Base-by-base conservation (phyloP, 2,113 vertebrate genomes). In the Phrynosoma platyrhinos region DNA sequence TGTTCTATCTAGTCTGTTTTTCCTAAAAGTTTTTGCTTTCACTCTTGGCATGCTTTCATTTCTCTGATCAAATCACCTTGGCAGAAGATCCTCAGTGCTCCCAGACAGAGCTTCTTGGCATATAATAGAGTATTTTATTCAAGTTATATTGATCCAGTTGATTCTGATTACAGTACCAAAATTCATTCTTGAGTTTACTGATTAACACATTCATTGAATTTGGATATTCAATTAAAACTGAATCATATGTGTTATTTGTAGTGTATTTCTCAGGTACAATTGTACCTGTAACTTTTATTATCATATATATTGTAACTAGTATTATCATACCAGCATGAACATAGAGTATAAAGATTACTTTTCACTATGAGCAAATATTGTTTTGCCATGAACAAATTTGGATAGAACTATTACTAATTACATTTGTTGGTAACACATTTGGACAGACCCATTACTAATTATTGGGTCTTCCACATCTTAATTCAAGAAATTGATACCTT, bases 401-500 rank as follows among this genome's bases (percentile, higher is more conserved):
- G 69, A 87, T 6, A 47, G 42, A 47, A 47, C 42, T 6, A 5
- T 47, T 76, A 85, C 40, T 72, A 16, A 62, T 62, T 62, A 62
- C 18, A 18, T 58, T 58, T 58, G 9, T 58, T 58, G 3, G 55
- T 58, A 58, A 58, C 25, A 27, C 6, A 69, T 27, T 69, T 69
- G 25, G 25, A 27, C 23, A 69, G 8, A 27, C 55, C 25, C 68
- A 52, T 47, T 78, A 42, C 8, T 66, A 42, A 78, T 40, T 66
- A 42, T 25, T 47, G 9, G 27, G 5, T 87, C 85, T 90, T 30
- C 2, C 27, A 71, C 9, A 71, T 9, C 25, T 30, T 30, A 12
- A 71, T 30, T 71, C 27, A 71, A 71, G 25, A 25, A 7, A 6
- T 6, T 8, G 0, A 93, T 87, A 20, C 81, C 94, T 90, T 62